Percentiles rank a stretch among this genome's conserved stretches.
These are phyloP conservation scores for Nemoura dubitans DNA, from an alignment of 2,888 invertebrate species.

Conservation along the genomic window DNA sequence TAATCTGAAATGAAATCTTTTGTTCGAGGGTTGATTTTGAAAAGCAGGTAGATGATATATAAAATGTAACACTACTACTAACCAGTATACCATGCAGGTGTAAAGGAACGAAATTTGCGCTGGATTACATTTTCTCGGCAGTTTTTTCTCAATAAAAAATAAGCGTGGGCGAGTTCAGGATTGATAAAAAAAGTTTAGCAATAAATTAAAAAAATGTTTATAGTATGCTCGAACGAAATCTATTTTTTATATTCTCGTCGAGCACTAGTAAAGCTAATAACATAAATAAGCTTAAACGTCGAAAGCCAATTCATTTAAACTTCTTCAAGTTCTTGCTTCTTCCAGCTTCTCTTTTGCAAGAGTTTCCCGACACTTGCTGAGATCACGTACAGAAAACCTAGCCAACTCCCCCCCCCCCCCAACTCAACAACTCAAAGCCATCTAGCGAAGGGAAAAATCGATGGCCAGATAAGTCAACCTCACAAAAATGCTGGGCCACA, in stretches of 20 bases:
- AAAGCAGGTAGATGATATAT: too few species aligned
- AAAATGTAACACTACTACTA: too few species aligned
- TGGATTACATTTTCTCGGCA: too few species aligned
- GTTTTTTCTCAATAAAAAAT: too few species aligned
- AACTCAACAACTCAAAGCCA: not conserved
- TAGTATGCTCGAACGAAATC: not conserved
- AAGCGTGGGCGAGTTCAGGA: too few species aligned
- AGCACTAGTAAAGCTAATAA: not conserved
- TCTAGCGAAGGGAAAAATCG: not conserved
- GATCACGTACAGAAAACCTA: not conserved
- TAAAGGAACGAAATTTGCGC: too few species aligned
- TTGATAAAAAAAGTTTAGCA: not conserved
- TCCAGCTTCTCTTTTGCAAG: not conserved
- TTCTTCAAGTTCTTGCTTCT: not conserved
- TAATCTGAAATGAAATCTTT: too few species aligned
- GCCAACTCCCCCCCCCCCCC: not conserved
- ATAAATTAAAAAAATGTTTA: not conserved
- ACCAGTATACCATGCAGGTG: too few species aligned
- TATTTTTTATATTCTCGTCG: not conserved
- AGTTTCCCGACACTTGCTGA: not conserved
- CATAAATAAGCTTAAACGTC: not conserved
- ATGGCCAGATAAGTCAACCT: not conserved
- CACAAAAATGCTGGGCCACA: not conserved
- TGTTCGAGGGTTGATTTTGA: too few species aligned
- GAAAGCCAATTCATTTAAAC: conserved; percentile 12